phyloP scores from a whole-genome alignment of 2,888 invertebrate genomes.

The Cataglyphis albicans region DNA sequence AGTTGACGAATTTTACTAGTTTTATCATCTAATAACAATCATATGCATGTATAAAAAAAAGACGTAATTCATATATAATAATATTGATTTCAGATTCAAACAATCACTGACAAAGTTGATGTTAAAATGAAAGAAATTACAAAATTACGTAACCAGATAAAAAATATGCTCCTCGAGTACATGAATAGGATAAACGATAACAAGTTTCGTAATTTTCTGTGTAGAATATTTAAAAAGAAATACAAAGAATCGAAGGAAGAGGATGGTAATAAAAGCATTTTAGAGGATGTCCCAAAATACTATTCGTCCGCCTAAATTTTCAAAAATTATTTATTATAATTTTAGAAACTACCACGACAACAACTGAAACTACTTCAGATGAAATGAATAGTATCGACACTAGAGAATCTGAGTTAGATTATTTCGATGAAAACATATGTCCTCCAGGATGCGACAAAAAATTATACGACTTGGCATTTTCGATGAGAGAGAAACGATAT shows the following conservation, averaged over 20 bases:
- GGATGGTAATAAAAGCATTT: conserved; percentile 84
- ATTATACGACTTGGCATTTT: conserved; percentile 90
- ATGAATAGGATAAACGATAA: conserved; percentile 89
- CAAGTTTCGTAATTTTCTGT: conserved; percentile 92
- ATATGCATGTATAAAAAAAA: not conserved
- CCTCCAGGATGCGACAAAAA: conserved; percentile 91
- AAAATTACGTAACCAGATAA: conserved; percentile 86
- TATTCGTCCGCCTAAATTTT: not conserved
- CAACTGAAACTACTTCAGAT: conserved; percentile 85
- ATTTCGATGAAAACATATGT: conserved; percentile 91
- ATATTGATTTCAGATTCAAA: conserved; percentile 71
- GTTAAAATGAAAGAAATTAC: conserved; percentile 85
- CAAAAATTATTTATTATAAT: not conserved
- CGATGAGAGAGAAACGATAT: conserved; percentile 88
- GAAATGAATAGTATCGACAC: conserved; percentile 89
- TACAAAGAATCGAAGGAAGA: conserved; percentile 90
- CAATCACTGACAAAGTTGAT: conserved; percentile 85
- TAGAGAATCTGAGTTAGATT: conserved; percentile 89
- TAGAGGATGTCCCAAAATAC: not conserved
- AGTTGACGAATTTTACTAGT: conserved; percentile 57
- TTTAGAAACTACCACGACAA: conserved; percentile 82
- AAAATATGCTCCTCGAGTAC: conserved; percentile 87
- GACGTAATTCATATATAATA: not conserved
- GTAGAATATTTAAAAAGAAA: conserved; percentile 94
- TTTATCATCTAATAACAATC: not conserved